A percentile compares a stretch with the other conserved stretches of the same genome.
Evolutionary conservation across 2,888 invertebrate genomes (phyloP).

Genomic region (Drosophila affinis): DNA sequence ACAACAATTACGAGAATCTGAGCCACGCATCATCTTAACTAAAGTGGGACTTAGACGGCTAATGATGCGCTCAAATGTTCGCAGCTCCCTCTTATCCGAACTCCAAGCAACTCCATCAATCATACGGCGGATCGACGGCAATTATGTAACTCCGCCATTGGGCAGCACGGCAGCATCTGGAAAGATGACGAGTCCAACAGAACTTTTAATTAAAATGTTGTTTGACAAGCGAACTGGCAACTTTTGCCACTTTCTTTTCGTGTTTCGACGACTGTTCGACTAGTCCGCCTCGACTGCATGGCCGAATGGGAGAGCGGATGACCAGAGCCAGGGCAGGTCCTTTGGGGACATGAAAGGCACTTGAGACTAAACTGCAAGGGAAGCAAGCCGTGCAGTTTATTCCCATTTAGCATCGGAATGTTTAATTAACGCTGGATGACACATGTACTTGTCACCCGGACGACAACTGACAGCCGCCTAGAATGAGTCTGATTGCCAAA

Average conservation of each 20-base stretch:
- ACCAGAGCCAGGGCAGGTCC: neutral
- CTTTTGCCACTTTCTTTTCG: conserved; percentile 6
- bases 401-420: conserved; percentile 40
- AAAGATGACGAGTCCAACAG: conserved; percentile 11
- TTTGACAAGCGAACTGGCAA: conserved; percentile 35
- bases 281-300: neutral
- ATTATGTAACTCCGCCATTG: conserved; percentile 45
- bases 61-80: neutral
- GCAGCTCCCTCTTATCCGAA: neutral
- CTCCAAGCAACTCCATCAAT: conserved; percentile 22
- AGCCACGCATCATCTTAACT: neutral
- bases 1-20: too few species aligned
- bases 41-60: neutral
- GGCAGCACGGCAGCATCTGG: conserved; percentile 7
- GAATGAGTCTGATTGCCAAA: conserved; percentile 16
- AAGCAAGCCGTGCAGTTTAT: conserved; percentile 22
- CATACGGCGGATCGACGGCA: conserved; percentile 37
- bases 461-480: conserved; percentile 12
- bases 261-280: neutral
- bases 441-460: conserved; percentile 28
- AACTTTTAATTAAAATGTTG: conserved; percentile 62
- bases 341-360: neutral
- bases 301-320: neutral
- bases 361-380: conserved; percentile 8
- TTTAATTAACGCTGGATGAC: conserved; percentile 51